These are phyloP conservation scores for Acronicta aceris DNA, from an alignment of 2,888 invertebrate species.

Conservation along the genomic window DNA sequence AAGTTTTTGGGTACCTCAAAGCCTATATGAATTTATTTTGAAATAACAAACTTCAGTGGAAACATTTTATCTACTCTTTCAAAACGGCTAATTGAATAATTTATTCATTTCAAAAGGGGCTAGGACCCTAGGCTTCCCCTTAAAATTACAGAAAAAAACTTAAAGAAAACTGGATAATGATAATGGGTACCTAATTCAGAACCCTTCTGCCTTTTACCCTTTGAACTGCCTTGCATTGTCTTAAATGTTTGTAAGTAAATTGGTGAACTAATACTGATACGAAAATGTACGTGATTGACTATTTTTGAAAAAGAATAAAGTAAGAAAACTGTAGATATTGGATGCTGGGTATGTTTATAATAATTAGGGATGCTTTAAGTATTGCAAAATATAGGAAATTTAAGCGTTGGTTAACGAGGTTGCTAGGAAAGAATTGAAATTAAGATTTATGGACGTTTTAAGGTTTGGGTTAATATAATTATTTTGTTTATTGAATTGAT, in stretches of 20 bases:
- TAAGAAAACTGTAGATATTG: constrained; percentile 13
- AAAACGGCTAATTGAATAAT: too few relatives aligned
- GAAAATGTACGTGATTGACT: too few relatives aligned
- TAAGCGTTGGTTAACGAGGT: constrained; percentile 15
- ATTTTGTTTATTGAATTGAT: background rate
- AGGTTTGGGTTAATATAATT: background rate
- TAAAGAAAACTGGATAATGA: background rate
- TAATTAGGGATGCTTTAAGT: constrained; percentile 40
- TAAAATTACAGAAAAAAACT: too few relatives aligned
- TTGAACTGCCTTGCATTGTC: background rate
- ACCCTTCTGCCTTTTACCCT: background rate
- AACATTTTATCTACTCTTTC: too few relatives aligned
- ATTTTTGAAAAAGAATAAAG: constrained; percentile 30
- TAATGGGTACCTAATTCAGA: background rate
- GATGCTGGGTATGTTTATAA: constrained; percentile 34
- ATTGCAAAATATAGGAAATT: constrained; percentile 21
- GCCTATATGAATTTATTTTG: too few relatives aligned
- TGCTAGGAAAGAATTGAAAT: constrained; percentile 20
- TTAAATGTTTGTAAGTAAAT: background rate
- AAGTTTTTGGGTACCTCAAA: background rate
- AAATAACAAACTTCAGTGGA: too few relatives aligned
- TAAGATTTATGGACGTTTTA: constrained; percentile 14
- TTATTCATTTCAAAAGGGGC: too few relatives aligned
- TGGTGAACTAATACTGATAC: too few relatives aligned
- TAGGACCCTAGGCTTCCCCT: too few relatives aligned